Evolutionary conservation across 2,113 vertebrate genomes (phyloP).

Genomic region (Datnioides undecimradiatus): DNA sequence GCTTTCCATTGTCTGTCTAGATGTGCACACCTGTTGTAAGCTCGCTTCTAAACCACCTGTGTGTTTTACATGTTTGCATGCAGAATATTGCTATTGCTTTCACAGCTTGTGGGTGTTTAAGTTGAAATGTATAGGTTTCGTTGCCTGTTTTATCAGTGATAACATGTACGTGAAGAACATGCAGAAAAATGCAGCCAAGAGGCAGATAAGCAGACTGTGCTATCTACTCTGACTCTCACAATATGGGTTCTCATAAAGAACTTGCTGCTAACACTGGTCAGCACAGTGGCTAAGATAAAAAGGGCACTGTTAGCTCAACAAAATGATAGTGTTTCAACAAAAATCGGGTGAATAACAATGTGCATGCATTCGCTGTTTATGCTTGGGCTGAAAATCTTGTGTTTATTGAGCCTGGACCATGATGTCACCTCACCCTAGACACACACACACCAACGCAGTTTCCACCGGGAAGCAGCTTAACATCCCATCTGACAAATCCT

Average conservation of each 20-base stretch:
- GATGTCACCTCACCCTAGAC: not conserved
- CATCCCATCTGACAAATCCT: slow-evolving; percentile 54
- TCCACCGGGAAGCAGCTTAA: slow-evolving; percentile 41
- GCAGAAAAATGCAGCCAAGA: slow-evolving; percentile 7
- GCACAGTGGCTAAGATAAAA: not conserved
- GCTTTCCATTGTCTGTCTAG: not conserved
- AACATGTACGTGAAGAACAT: slow-evolving; percentile 18
- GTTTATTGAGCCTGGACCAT: slow-evolving; percentile 12
- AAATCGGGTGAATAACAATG: too few relatives aligned
- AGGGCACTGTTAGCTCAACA: not conserved
- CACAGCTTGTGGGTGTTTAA: not conserved
- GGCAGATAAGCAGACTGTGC: slow-evolving; percentile 4
- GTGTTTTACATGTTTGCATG: too few relatives aligned
- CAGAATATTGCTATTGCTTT: too few relatives aligned
- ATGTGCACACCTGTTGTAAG: not conserved
- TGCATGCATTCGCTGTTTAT: not conserved
- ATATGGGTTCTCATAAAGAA: slow-evolving; percentile 20
- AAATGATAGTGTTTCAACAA: slow-evolving; percentile 24
- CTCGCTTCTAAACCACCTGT: too few relatives aligned
- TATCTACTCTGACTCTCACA: not conserved
- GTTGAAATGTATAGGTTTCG: not conserved
- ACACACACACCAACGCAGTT: slow-evolving; percentile 6
- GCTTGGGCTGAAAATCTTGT: not conserved
- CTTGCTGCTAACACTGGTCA: slow-evolving; percentile 2
- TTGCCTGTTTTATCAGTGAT: slow-evolving; percentile 12